phyloP scores from a whole-genome alignment of 2,888 invertebrate species.

The Amitus sp. region DNA sequence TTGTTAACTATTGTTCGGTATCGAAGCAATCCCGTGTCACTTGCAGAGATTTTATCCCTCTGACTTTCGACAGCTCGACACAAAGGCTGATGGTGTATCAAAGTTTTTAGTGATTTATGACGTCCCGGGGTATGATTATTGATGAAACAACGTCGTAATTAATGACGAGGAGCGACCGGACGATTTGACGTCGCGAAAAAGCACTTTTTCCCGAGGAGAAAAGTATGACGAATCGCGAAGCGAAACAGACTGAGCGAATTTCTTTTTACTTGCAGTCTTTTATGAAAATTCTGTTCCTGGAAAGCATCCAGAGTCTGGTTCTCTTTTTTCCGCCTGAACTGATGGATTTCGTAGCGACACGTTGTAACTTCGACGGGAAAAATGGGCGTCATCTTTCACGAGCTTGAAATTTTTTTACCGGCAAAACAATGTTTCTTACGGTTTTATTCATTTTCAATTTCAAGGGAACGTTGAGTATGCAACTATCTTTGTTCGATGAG shows the following conservation, averaged over 20 bases:
- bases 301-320: neutral
- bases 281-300: neutral
- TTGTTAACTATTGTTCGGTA: constrained; percentile 29
- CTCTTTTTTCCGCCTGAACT: neutral
- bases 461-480: too few species aligned
- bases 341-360: neutral
- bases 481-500: too few species aligned
- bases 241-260: neutral
- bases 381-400: too few species aligned
- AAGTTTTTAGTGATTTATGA: neutral
- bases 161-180: neutral
- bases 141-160: neutral
- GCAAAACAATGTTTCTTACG: too few species aligned
- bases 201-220: neutral
- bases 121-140: neutral
- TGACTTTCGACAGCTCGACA: constrained; percentile 2
- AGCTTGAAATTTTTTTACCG: too few species aligned
- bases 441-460: too few species aligned
- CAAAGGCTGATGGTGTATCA: neutral
- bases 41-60: constrained; percentile 20
- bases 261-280: neutral
- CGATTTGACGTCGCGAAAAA: neutral
- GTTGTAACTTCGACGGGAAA: too few species aligned
- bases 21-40: constrained; percentile 24
- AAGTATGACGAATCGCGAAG: neutral